Conservation (phyloP, 2,797 vertebrate genomes). For the Antrozous pallidus region DNA sequence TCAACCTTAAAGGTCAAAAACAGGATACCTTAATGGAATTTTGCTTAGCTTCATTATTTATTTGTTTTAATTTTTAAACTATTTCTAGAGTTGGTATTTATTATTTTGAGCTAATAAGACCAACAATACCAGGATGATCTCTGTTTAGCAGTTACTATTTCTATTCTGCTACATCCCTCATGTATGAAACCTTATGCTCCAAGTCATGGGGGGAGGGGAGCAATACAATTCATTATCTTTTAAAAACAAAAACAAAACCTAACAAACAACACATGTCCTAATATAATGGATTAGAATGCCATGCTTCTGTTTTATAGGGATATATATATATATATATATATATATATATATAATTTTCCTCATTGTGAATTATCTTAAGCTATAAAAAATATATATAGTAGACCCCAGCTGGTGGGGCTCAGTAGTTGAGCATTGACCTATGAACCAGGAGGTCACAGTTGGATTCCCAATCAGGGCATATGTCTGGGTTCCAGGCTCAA, state of each 20-base stretch:
- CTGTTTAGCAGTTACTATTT: slow-evolving; percentile 58
- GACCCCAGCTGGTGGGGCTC: too few species aligned
- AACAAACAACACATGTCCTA: slow-evolving; percentile 60
- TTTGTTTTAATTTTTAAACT: background rate
- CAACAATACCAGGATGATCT: slow-evolving; percentile 27
- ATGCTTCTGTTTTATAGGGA: slow-evolving; percentile 13
- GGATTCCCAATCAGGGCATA: too few species aligned
- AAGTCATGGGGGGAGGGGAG: slow-evolving; percentile 33
- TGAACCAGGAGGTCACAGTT: too few species aligned
- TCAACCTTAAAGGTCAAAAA: background rate
- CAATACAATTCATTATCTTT: slow-evolving; percentile 55
- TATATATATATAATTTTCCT: background rate
- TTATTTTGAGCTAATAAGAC: slow-evolving; percentile 44
- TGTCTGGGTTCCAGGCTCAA: too few species aligned
- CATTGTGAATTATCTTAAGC: background rate
- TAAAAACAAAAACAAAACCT: slow-evolving; percentile 61
- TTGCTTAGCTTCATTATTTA: slow-evolving; percentile 13
- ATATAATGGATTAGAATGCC: background rate
- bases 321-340: too few species aligned
- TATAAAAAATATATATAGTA: background rate
- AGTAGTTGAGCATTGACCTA: too few species aligned
- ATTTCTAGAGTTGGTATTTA: background rate
- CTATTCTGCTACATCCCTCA: slow-evolving; percentile 39
- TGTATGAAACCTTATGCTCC: slow-evolving; percentile 60
- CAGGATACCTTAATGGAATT: background rate